Conservation (phyloP, 2,113 vertebrate species). For the Chamaea fasciata region DNA sequence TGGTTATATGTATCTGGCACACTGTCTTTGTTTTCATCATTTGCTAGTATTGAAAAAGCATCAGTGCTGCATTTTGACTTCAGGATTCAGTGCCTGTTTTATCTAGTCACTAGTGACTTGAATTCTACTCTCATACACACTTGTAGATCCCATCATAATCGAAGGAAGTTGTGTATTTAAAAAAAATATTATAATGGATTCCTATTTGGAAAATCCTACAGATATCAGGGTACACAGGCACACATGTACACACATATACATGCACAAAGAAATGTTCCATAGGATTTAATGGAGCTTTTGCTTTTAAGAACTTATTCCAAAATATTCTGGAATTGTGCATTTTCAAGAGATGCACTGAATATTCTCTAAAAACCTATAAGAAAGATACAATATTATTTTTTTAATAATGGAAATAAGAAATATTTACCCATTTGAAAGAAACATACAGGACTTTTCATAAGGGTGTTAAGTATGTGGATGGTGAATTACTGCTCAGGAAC, state of each 20-base stretch:
- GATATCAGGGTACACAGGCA: rapidly evolving
- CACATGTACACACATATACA: neutral
- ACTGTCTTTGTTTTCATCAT: neutral
- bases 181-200: neutral
- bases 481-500: neutral
- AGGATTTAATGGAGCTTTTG: neutral
- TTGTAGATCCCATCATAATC: neutral
- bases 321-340: neutral
- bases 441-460: neutral
- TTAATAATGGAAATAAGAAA: neutral
- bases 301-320: neutral
- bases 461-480: neutral
- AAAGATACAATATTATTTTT: neutral
- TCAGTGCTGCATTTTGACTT: neutral
- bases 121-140: neutral
- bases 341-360: neutral
- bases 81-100: neutral
- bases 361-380: neutral
- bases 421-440: neutral
- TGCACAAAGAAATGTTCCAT: neutral
- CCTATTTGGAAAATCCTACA: neutral
- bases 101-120: neutral
- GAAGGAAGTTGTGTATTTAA: neutral
- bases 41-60: neutral
- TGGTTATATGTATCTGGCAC: neutral